phyloP scores from a whole-genome alignment of 2,113 vertebrate genomes.

The Thunnus thynnus region DNA sequence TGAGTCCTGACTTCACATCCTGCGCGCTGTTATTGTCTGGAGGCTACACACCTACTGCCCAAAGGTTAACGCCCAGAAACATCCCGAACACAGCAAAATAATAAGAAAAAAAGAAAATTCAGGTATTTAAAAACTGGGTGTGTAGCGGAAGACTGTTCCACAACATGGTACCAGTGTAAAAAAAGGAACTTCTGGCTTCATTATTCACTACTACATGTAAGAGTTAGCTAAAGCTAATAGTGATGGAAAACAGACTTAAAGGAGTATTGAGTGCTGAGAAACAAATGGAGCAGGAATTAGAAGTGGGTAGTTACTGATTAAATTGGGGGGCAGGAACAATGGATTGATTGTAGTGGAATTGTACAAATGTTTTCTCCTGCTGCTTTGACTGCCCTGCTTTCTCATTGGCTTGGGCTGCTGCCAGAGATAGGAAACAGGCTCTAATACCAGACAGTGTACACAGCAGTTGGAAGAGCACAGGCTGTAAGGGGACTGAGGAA shows the following conservation, averaged over 20 bases:
- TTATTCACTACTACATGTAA: neutral
- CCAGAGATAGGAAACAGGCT: slow-evolving; percentile 79
- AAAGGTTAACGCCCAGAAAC: too few relatives aligned
- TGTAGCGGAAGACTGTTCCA: too few relatives aligned
- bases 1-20: too few relatives aligned
- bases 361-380: slow-evolving; percentile 40
- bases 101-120: too few relatives aligned
- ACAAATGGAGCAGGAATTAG: slow-evolving; percentile 57
- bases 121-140: too few relatives aligned
- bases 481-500: neutral
- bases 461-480: neutral
- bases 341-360: slow-evolving; percentile 46
- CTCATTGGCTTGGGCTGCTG: slow-evolving; percentile 73
- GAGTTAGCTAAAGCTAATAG: slow-evolving; percentile 7
- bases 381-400: slow-evolving; percentile 72
- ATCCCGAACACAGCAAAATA: too few relatives aligned
- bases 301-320: slow-evolving; percentile 46
- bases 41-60: too few relatives aligned
- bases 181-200: too few relatives aligned
- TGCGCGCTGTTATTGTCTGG: too few relatives aligned
- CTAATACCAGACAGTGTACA: slow-evolving; percentile 68
- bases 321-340: slow-evolving; percentile 33
- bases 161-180: too few relatives aligned
- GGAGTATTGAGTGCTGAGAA: slow-evolving; percentile 26
- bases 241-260: slow-evolving; percentile 37